phyloP scores from a whole-genome alignment of 2,797 vertebrate genomes.

The Sebastes baramenuke region DNA sequence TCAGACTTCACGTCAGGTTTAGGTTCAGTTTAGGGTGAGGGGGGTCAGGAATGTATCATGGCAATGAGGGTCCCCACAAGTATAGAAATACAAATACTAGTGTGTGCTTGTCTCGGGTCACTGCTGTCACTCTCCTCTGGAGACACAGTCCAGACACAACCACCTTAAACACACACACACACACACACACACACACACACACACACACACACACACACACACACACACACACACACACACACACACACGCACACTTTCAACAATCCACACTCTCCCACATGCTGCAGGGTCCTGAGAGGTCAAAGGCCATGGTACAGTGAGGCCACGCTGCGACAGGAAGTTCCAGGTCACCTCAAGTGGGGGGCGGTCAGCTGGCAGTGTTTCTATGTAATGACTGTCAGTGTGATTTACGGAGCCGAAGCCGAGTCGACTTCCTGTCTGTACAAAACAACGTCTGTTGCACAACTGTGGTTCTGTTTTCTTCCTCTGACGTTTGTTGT shows the following conservation, averaged over 20 bases:
- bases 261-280: conserved; percentile 15
- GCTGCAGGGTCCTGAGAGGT: conserved; percentile 13
- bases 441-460: conserved; percentile 1
- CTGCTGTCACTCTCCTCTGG: conserved; percentile 4
- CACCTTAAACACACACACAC: neutral
- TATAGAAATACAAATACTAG: neutral
- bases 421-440: conserved; percentile 14
- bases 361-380: conserved; percentile 16
- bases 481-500: neutral
- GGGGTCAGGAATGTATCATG: neutral
- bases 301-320: conserved; percentile 41
- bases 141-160: conserved; percentile 26
- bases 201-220: too few species aligned
- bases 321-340: conserved; percentile 30
- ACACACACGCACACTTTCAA: neutral
- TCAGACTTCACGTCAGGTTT: neutral
- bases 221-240: neutral
- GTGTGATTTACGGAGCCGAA: conserved; percentile 26
- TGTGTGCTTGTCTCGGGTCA: conserved; percentile 24
- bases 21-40: neutral
- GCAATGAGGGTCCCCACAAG: conserved; percentile 12
- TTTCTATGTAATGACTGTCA: conserved; percentile 23
- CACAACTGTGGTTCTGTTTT: neutral
- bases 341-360: conserved; percentile 30
- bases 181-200: neutral